Conservation (phyloP, 2,888 invertebrate species). For the Thymelicus sylvestris region DNA sequence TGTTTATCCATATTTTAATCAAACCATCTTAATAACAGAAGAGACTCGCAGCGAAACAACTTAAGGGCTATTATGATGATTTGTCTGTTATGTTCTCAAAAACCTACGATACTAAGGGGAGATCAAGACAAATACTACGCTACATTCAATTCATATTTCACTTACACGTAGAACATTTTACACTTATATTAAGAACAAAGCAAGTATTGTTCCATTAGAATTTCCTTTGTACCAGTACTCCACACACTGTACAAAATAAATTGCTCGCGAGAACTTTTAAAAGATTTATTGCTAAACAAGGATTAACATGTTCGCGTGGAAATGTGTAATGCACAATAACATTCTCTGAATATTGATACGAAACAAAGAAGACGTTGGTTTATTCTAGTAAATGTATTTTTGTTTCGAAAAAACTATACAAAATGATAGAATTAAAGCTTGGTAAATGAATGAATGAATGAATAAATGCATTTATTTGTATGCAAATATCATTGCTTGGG, state of each 20-base stretch:
- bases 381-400: not conserved
- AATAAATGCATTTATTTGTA: too few species aligned
- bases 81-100: too few species aligned
- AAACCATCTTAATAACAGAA: too few species aligned
- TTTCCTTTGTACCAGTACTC: constrained; percentile 12
- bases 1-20: too few species aligned
- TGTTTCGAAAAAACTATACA: not conserved
- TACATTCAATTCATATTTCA: not conserved
- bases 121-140: not conserved
- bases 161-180: not conserved
- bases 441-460: too few species aligned
- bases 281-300: constrained; percentile 26
- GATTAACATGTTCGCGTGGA: constrained; percentile 24
- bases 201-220: constrained; percentile 19
- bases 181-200: not conserved
- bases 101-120: too few species aligned
- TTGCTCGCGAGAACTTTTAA: constrained; percentile 18
- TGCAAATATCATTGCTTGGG: too few species aligned
- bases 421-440: too few species aligned
- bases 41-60: too few species aligned
- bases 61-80: too few species aligned
- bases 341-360: not conserved
- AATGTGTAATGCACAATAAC: constrained; percentile 7
- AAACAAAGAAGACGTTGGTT: not conserved
- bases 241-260: constrained; percentile 19